Evolutionary conservation across 2,888 invertebrate species (phyloP), one percentile per base, ranked within the genome.

Genomic region (Drosophila paranaensis): DNA sequence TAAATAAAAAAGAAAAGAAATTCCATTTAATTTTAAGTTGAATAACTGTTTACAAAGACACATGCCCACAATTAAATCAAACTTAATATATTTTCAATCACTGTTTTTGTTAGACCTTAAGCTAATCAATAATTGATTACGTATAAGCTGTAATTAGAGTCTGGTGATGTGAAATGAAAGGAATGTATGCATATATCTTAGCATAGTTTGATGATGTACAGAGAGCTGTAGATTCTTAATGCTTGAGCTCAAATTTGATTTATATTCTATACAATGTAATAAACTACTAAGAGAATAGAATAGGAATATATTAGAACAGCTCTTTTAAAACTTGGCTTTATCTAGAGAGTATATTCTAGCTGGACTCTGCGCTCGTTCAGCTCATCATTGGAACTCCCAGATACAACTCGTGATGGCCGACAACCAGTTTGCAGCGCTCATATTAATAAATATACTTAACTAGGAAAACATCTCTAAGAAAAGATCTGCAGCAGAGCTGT

Each of bases 11-110:
- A 30, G n/a, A 48, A 25, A 53, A 53, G 20, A 14, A 78, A 79
- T 78, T 78, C 79, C 76, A 79, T 63, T 65, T 74, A 70, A 16
- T 16, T 51, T 43, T 63, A 70, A 67, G 66, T 43, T 66, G 37
- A 66, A 57, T 42, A 54, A n/a, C 35, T 27, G 60, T 60, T 25
- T 61, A 48, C 66, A 53, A 39, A 46, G 39, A 58, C 45, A 61
- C 45, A 60, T 43, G 62, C 51, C 48, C 45, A 64, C 56, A 77
- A 77, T 64, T 62, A 76, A 76, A 73, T 62, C 63, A 73, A 73
- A 60, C 40, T 20, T 16, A 55, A 69, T 77, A 65, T 77, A 73
- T 74, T 77, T 77, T 76, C 40, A 77, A 40, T 58, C 68, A 16
- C 8, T 13, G 3, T 35, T 2, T 20, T 45, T 6, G 25, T 55